Percentiles rank a stretch among this genome's conserved stretches.
These are phyloP conservation scores for Ferrisia virgata DNA, from an alignment of 2,888 invertebrate species.

Conservation along the genomic window DNA sequence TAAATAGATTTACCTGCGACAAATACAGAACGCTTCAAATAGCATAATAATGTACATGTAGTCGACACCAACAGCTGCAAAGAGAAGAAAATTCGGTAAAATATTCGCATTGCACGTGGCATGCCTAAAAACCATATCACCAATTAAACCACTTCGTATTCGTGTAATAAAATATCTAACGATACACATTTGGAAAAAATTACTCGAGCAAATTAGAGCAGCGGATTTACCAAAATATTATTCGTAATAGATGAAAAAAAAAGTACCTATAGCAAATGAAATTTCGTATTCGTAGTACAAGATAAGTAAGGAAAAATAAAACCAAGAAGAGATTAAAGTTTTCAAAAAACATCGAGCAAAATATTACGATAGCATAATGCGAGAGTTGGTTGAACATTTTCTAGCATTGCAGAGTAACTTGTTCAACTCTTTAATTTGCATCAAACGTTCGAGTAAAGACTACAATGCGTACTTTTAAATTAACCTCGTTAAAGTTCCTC, in stretches of 20 bases:
- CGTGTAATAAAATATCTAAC: background rate
- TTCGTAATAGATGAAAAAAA: background rate
- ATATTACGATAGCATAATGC: background rate
- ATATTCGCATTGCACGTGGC: no score
- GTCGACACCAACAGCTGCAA: no score
- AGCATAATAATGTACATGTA: no score
- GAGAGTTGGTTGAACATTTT: background rate
- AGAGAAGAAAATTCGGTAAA: no score
- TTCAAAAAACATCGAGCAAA: background rate
- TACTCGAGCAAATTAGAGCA: background rate
- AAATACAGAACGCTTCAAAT: no score
- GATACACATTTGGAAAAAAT: background rate
- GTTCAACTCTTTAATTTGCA: slow-evolving; percentile 2
- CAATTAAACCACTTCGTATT: no score
- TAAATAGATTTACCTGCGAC: no score
- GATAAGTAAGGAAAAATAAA: background rate
- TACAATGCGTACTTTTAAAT: background rate
- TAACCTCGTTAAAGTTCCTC: background rate
- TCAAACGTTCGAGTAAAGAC: background rate
- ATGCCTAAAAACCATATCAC: no score
- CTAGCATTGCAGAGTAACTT: background rate
- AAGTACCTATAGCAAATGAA: background rate
- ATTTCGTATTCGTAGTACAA: background rate
- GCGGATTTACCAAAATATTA: background rate
- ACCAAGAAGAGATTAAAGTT: background rate